Percentiles rank a stretch among this genome's conserved stretches.
Evolutionary conservation across 2,797 vertebrate species (phyloP).

Genomic region (Eremophila alpestris): DNA sequence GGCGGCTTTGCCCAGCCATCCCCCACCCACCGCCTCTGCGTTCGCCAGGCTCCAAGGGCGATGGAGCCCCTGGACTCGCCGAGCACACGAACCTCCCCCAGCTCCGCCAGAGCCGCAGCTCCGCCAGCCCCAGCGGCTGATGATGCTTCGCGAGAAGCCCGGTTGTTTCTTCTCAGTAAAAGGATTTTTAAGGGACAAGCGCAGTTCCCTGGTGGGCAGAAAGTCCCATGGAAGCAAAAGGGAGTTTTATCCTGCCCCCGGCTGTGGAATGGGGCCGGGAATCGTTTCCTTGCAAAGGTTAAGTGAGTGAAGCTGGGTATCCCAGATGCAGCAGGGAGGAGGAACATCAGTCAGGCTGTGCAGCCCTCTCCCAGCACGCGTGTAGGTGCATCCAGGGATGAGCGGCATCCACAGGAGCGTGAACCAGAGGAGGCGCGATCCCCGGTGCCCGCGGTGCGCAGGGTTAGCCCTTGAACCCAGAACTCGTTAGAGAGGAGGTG

Average conservation of each 20-base stretch:
- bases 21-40: neutral
- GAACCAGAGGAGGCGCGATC: neutral
- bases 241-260: neutral
- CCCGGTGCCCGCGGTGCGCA: neutral
- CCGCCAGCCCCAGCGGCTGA: neutral
- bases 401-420: neutral
- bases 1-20: neutral
- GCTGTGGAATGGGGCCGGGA: neutral
- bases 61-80: neutral
- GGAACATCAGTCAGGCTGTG: neutral
- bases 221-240: neutral
- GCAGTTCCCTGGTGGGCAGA: neutral
- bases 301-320: neutral
- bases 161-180: neutral
- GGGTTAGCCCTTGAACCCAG: neutral
- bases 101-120: neutral
- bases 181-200: neutral
- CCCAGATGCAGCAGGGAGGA: neutral
- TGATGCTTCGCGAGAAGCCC: neutral
- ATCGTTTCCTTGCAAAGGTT: constrained; percentile 16
- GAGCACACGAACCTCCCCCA: neutral
- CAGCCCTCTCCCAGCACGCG: neutral
- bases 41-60: neutral
- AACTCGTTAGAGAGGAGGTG: neutral
- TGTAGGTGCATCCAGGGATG: neutral